Base-by-base conservation (phyloP, 2,888 invertebrate genomes). In the Steinernema hermaphroditum region DNA sequence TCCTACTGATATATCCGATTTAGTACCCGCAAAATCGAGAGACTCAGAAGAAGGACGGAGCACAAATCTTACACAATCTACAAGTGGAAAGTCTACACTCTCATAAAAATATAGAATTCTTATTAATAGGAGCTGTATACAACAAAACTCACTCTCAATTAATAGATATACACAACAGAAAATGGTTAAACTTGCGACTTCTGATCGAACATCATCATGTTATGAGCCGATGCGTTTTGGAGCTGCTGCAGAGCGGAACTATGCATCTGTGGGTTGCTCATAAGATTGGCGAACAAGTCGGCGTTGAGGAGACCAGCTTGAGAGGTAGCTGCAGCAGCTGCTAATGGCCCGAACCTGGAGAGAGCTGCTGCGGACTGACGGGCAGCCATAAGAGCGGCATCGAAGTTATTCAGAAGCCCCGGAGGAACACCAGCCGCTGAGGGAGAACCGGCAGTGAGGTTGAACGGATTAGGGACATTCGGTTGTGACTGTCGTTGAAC, bases 1-100 rank as follows among this genome's bases (percentile, higher is more conserved):
- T 62, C 62, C 62, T 62, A 62, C 62, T 62, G 62, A 62, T 62
- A 62, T 62, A 62, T 62, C 50, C 62, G 62, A 62, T 62, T 62
- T 62, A 32, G 62, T 62, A 62, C 62, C 62, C 62, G 62, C 62
- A 62, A 62, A 62, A 62, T 62, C 62, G 62, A 62, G 62, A 62
- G 62, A 62, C 62, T 62, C 62, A 62, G 62, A 62, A 62, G 32
- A 16, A 32, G 62, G 62, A 62, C 62, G 62, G 62, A 62, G 14
- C 32, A 19, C 16, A 62, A 22, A 62, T 27, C 9, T 29, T 62
- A 62, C 46, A 46, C 22, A 46, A 16, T 46, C 6, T 32, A n/a
- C 24, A 29, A 1, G 62, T 6, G 29, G 19, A 8, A 62, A 54
- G 24, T 54, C 9, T 24, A 54, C 54, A 54, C 19, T 29, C 22